phyloP scores from a whole-genome alignment of 2,113 vertebrate genomes.

The Dromas ardeola region DNA sequence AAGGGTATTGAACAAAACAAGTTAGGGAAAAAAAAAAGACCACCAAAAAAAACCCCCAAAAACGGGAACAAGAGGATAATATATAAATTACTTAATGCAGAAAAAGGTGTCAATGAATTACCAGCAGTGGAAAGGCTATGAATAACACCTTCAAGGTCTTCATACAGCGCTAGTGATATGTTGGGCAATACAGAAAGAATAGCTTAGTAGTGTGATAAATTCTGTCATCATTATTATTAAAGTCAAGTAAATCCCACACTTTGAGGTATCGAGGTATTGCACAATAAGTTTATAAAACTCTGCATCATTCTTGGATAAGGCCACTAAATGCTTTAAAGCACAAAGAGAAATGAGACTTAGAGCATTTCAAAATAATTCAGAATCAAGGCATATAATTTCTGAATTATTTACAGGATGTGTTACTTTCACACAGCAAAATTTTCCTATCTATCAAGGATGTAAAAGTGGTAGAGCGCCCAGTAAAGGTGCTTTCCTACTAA shows the following conservation, averaged over 20 bases:
- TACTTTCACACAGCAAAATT: neutral
- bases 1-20: neutral
- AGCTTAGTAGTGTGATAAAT: neutral
- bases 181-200: neutral
- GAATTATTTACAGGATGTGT: neutral
- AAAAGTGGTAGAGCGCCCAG: neutral
- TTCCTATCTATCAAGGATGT: neutral
- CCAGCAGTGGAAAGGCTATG: neutral
- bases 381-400: neutral
- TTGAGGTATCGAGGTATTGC: neutral
- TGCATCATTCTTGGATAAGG: neutral
- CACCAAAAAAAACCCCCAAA: no score
- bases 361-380: neutral
- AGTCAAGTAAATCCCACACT: neutral
- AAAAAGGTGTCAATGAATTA: neutral
- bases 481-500: neutral
- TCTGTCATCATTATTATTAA: neutral
- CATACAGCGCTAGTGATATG: neutral
- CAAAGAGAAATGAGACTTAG: neutral
- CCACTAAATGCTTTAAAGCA: neutral
- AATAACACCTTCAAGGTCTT: conserved; percentile 7
- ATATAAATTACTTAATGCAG: neutral
- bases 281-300: neutral
- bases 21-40: neutral
- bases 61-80: neutral